Evolutionary conservation across 2,797 vertebrate species (phyloP), one percentile per base, ranked within the genome.

Genomic region (Coregonus sp.): DNA sequence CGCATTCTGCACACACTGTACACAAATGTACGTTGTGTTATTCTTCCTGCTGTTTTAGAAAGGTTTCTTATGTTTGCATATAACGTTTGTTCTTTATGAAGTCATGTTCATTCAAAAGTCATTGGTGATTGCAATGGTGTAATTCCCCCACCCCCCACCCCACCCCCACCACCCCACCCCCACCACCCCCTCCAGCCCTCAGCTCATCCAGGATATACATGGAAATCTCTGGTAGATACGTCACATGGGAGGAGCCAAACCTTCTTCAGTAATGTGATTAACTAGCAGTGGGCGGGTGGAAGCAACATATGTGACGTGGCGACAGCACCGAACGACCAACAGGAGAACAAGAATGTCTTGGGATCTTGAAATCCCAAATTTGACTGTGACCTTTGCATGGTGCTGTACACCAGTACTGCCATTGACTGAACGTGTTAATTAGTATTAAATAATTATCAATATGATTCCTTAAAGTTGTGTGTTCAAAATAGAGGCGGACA

Each of bases 191-290:
- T 2, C 40, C 40, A 40, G 37, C 37, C 35, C 37, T 40, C 40
- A 47, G 11, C 40, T 89, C 82, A 77, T 47, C 40, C 40, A 79
- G 72, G 25, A 78, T 84, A 73, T 91, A 80, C 73, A 86, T 84
- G 77, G 77, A 84, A 83, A 80, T 83, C 79, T 77, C 80, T 81
- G 51, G 14, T 66, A 66, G 77, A 84, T 87, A 69, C 87, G 81
- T 86, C 87, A 82, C 74, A 73, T 74, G 75, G 88, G 84, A 70
- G 73, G 81, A 82, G 86, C 77, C 31, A 71, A 78, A 86, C 74
- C 78, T 82, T 78, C 89, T 88, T 84, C 75, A 85, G 88, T 94
- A 92, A 94, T 90, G 89, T 91, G 92, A 93, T 92, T 92, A 94
- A 84, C 86, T 82, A 68, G 78, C 68, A 79, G 81, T 84, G 84